A percentile compares a stretch with the other conserved stretches of the same genome.
Conservation (phyloP, 2,888 invertebrate genomes). For the Meghimatium bilineatum region DNA sequence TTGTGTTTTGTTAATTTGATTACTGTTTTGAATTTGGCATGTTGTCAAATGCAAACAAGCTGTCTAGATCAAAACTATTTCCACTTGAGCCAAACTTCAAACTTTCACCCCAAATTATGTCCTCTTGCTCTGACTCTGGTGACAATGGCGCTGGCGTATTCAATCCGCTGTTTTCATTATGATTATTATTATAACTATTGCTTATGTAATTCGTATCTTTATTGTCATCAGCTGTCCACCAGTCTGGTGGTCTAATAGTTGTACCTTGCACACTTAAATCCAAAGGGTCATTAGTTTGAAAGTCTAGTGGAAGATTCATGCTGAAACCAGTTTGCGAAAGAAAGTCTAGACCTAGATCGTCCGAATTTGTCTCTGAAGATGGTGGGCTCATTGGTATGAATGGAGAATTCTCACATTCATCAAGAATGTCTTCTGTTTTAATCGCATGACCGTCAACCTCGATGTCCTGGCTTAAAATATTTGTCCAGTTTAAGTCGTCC, state of each 20-base stretch:
- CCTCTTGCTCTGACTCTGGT: constrained; percentile 62
- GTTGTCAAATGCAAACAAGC: constrained; percentile 71
- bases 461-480: constrained; percentile 74
- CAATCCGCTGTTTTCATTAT: constrained; percentile 61
- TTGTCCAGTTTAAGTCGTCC: constrained; percentile 75
- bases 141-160: constrained; percentile 69
- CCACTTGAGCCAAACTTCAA: constrained; percentile 63
- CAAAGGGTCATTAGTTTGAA: constrained; percentile 65
- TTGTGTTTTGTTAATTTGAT: no score
- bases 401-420: constrained; percentile 61
- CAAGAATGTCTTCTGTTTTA: constrained; percentile 73
- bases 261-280: constrained; percentile 75
- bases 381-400: constrained; percentile 72
- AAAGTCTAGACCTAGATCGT: constrained; percentile 73
- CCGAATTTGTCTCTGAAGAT: constrained; percentile 72
- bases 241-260: constrained; percentile 74
- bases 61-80: constrained; percentile 72
- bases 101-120: constrained; percentile 71
- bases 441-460: constrained; percentile 72
- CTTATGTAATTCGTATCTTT: constrained; percentile 54
- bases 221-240: constrained; percentile 71
- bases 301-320: constrained; percentile 59
- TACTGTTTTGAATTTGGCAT: constrained; percentile 5
- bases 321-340: constrained; percentile 62
- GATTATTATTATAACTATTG: constrained; percentile 56